phyloP scores from a whole-genome alignment of 2,113 vertebrate genomes.

The Hippocampus abdominalis region DNA sequence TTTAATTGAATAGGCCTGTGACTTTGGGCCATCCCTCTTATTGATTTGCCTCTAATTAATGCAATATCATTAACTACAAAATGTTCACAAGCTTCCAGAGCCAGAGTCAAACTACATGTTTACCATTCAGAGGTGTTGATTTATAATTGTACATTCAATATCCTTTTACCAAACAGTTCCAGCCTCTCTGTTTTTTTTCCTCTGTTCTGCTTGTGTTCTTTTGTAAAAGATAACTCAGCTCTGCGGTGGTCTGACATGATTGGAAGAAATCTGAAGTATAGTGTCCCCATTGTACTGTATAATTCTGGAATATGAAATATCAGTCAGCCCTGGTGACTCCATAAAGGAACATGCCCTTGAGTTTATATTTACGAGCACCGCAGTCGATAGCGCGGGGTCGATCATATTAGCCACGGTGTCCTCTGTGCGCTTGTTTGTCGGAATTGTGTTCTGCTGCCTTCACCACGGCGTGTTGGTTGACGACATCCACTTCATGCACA shows the following conservation, averaged over 20 bases:
- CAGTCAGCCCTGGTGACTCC: slow-evolving; percentile 20
- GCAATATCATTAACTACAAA: slow-evolving; percentile 25
- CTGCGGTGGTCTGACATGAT: not conserved
- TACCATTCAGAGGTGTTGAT: slow-evolving; percentile 17
- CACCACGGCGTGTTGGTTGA: slow-evolving; percentile 37
- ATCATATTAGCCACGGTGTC: slow-evolving; percentile 35
- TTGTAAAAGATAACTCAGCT: not conserved
- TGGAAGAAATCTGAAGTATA: slow-evolving; percentile 22
- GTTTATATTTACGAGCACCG: slow-evolving; percentile 41
- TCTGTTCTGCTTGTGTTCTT: no score
- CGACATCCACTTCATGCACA: slow-evolving; percentile 33
- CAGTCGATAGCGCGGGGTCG: slow-evolving; percentile 24
- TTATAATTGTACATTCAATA: slow-evolving; percentile 7
- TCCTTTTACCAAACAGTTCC: not conserved
- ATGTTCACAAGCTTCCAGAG: slow-evolving; percentile 15
- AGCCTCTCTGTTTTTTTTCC: not conserved
- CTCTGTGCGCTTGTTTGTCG: slow-evolving; percentile 27
- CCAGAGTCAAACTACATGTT: slow-evolving; percentile 4
- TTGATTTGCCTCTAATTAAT: slow-evolving; percentile 23
- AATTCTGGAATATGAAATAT: slow-evolving; percentile 40
- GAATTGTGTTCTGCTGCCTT: slow-evolving; percentile 42
- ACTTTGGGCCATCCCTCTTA: slow-evolving; percentile 23
- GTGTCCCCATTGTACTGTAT: slow-evolving; percentile 29
- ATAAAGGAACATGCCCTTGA: slow-evolving; percentile 33
- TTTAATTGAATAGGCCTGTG: slow-evolving; percentile 26